Evolutionary conservation across 2,797 vertebrate species (phyloP).

Genomic region (Phataginus tricuspis): DNA sequence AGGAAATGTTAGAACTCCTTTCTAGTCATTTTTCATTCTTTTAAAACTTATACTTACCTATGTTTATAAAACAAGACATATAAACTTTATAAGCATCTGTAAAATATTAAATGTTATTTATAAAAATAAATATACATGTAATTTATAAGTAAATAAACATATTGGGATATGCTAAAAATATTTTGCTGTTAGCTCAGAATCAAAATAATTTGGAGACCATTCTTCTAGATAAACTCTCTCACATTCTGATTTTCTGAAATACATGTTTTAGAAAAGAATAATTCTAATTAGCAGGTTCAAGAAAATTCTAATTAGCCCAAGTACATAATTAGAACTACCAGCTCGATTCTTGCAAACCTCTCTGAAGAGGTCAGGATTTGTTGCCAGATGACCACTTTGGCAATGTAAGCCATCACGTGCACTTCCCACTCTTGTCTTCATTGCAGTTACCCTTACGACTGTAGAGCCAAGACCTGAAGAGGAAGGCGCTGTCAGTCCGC

Average conservation of each 20-base stretch:
- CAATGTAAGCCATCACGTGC: not conserved
- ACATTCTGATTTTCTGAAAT: constrained; percentile 13
- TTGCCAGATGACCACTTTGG: not conserved
- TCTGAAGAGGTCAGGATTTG: not conserved
- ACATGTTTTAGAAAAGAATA: not conserved
- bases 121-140: not conserved
- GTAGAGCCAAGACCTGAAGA: not conserved
- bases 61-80: not conserved
- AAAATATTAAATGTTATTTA: not conserved
- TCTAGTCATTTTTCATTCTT: not conserved
- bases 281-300: not conserved
- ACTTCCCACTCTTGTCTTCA: not conserved
- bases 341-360: not conserved
- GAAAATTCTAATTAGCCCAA: not conserved
- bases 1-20: not conserved
- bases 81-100: not conserved
- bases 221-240: not conserved
- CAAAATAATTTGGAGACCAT: not conserved
- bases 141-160: not conserved
- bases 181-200: not conserved
- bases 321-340: not conserved
- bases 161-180: not conserved
- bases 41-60: not conserved
- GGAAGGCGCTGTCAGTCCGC: too few species aligned
- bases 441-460: not conserved